Base-by-base conservation (phyloP, 2,797 vertebrate genomes). In the Cirrhinus mrigala region DNA sequence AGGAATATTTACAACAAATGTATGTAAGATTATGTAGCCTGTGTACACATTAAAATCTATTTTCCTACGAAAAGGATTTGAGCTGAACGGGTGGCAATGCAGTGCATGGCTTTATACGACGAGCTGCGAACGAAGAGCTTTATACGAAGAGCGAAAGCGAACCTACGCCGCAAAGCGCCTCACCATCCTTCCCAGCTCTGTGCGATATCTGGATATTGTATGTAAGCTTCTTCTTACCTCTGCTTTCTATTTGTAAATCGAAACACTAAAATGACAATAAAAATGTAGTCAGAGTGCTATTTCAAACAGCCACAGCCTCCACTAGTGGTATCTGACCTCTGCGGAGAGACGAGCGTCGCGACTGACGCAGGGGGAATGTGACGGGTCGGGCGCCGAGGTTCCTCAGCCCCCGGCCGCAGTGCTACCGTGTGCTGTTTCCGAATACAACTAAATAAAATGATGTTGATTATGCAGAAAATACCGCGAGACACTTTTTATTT, bases 361-460 rank as follows among this genome's bases (percentile, higher is more conserved):
- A 75, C 20, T 48, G 37, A 27, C 11, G 62, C 10, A 48, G 56
- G 24, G 46, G 77, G 54, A 60, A 54, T 27, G 56, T 66, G 24
- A 20, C 15, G 6, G 79, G 60, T 85, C 14, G 40, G 62, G 68
- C 29, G 18, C 48, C 9, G 33, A 48, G 84, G 48, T 46, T 79
- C 54, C 44, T 86, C 90, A 87, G 89, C 85, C 87, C 70, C 83
- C 6, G 40, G 40, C 58, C 78, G 86, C 90, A 91, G 92, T 93
- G 89, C 92, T 88, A 88, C 93, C 94, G 90, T 94, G 90, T 90
- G 88, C 92, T 94, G 91, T 92, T 93, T 94, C 92, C 92, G 93
- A 94, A 92, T 89, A 88, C 89, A 94, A 94, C 89, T 79, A 92
- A 95, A 92, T 94, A 94, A 91, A 91, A 71, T 44, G 0, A 83